Base-by-base conservation (phyloP, 2,797 vertebrate genomes). In the Myotis findleyi region DNA sequence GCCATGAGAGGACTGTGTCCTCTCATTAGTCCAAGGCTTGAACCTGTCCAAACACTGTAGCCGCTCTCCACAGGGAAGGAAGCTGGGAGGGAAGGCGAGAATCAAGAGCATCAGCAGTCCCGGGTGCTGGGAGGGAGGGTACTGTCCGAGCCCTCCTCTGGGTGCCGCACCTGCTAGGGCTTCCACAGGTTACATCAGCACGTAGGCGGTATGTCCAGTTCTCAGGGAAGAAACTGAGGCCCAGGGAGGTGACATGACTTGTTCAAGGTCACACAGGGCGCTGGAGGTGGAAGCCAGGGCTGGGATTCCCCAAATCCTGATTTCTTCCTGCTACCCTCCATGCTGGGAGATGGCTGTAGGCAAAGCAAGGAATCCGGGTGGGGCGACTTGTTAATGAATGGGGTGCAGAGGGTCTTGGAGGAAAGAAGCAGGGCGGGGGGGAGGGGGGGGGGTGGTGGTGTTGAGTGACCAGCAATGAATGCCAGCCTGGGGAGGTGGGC, bases 211-310 rank as follows among this genome's bases (percentile, higher is more conserved):
- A 25, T 10, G 38, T 44, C 71, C 77, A 38, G 33, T 66, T 91
- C 81, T 38, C 88, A 51, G 16, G 47, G 53, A 57, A 96, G 71
- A 93, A 36, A 76, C 59, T 16, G 23, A 87, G 72, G 17, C 10
- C 51, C 36, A 23, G 33, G 27, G 64, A 53, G 33, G 89, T 72
- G 69, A 68, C 49, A 2, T 6, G 27, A 44, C 30, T 57, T 62
- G 62, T 8, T 89, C 12, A 23, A 71, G 72, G 62, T 84, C 86
- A 75, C 49, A 38, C 1, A 2, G 36, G 12, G 33, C 4, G 0
- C 30, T 30, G 25, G 16, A 38, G 57, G 53, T n/a, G 47, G 76
- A 47, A 41, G 18, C 53, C 53, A 75, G 83, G 66, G 6, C 68
- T 23, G 36, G 47, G 2, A 2, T 49, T 68, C 88, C 57, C 73